These are phyloP conservation scores for Drosophila pegasa DNA, from an alignment of 2,888 invertebrate genomes.

Conservation along the genomic window DNA sequence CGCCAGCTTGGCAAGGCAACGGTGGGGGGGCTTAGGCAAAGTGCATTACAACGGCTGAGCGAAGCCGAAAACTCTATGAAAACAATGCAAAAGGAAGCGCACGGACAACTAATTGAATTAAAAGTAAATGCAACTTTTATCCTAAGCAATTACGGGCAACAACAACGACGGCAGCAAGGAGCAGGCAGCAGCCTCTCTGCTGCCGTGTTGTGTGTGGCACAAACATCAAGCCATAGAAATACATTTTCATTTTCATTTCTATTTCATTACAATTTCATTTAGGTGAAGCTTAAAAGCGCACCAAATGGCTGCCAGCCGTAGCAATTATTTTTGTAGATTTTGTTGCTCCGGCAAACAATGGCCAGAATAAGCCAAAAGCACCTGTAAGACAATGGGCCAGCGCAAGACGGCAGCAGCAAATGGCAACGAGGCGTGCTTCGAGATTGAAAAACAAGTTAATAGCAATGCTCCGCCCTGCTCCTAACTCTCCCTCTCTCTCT, in stretches of 20 bases:
- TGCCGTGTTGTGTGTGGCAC: constrained; percentile 30
- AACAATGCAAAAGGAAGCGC: constrained; percentile 49
- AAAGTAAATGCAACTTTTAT: constrained; percentile 80
- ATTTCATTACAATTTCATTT: constrained; percentile 79
- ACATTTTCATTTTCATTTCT: constrained; percentile 73
- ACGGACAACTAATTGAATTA: constrained; percentile 74
- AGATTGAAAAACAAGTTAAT: constrained; percentile 79
- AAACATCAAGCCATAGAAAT: constrained; percentile 78
- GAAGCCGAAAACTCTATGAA: constrained; percentile 36
- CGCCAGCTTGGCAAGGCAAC: constrained; percentile 5
- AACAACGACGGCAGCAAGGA: constrained; percentile 19
- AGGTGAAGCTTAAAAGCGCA: constrained; percentile 80
- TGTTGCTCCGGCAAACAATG: constrained; percentile 62
- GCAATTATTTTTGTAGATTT: constrained; percentile 80
- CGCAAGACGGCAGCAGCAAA: constrained; percentile 53
- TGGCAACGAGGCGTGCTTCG: constrained; percentile 64
- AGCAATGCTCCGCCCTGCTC: too few relatives aligned
- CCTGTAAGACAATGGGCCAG: constrained; percentile 74
- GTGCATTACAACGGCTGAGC: constrained; percentile 40
- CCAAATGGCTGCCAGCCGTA: constrained; percentile 76
- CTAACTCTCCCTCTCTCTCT: background rate
- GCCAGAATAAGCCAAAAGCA: constrained; percentile 68
- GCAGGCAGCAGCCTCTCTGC: constrained; percentile 2
- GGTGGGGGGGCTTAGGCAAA: constrained; percentile 42
- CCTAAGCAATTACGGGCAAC: constrained; percentile 69